Conservation (phyloP, 2,797 vertebrate species). For the Lepilemur ruficaudatus region DNA sequence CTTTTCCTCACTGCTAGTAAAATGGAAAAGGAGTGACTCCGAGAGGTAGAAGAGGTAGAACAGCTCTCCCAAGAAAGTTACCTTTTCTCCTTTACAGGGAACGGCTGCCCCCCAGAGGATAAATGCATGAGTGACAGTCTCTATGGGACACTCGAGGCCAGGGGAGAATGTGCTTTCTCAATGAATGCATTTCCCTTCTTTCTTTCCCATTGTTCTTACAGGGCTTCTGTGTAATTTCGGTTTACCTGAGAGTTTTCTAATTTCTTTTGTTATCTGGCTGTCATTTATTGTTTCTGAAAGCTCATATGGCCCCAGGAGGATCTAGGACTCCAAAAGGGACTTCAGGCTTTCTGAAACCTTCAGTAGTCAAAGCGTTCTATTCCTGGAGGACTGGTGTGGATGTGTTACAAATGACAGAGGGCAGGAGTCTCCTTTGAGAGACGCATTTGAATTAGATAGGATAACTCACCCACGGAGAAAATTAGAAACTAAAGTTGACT, state of each 20-base stretch:
- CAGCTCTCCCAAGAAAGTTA: no score
- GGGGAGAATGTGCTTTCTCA: neutral
- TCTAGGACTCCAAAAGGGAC: neutral
- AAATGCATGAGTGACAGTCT: neutral
- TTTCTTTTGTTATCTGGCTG: neutral
- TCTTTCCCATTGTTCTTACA: slow-evolving; percentile 49
- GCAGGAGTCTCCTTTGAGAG: neutral
- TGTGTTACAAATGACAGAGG: neutral
- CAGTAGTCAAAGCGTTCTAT: neutral
- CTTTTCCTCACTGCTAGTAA: neutral
- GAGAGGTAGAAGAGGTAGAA: fast-evolving
- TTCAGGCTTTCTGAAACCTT: neutral
- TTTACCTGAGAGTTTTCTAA: neutral
- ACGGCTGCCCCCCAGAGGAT: slow-evolving; percentile 10
- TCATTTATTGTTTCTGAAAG: neutral
- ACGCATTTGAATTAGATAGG: neutral
- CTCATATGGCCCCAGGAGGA: neutral
- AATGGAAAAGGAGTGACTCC: neutral
- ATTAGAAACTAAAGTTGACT: neutral
- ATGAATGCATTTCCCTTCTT: slow-evolving; percentile 35
- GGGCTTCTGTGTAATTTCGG: neutral
- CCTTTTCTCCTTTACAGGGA: neutral
- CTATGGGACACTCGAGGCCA: neutral
- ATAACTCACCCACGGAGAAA: neutral
- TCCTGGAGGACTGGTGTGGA: neutral